Evolutionary conservation across 1,140 invertebrate genomes (phyloP), one percentile per base, ranked within the genome.

Genomic region (Parapsyche elsis): DNA sequence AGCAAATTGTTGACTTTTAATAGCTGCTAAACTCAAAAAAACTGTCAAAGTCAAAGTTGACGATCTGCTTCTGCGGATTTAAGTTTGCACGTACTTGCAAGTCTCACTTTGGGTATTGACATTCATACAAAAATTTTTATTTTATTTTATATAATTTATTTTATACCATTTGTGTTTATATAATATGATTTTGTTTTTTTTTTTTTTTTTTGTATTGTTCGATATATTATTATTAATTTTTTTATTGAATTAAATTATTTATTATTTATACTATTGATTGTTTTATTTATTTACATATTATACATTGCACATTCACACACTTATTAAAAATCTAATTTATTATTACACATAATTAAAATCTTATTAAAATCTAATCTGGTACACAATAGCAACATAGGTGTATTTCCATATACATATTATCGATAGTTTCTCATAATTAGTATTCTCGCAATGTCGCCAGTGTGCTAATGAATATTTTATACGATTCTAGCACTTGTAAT

Each of bases 201-300:
- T 38, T 21, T 23, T 57, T 5, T 75, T 9, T 57, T 57, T 24
- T 53, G 14, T 57, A 57, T 26, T 57, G 2, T 57, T 46, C 23
- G 1, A 49, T 49, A n/a, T 75, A 75, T 49, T 49, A 75, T 76
- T 76, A 1, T 76, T 76, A 23, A 57, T 76, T 30, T 24, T 38
- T 4, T 38, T n/a, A 24, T 59, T 64, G 53, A 30, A 30, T 30
- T 64, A 24, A 30, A 30, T 30, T 76, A 16, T 59, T 53, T 64
- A n/a, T 16, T 59, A 26, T 67, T 70, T 67, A 45, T 67, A 21
- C 49, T 16, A 14, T 21, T 23, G 9, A 14, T 78, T 45, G 12
- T 76, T 76, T 76, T 57, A 57, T 53, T 53, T 57, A 84, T 82
- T 85, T 82, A 53, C 12, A 5, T 53, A 14, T 53, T 14, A 53